phyloP scores from a whole-genome alignment of 2,113 vertebrate genomes.

The Poecile atricapillus region DNA sequence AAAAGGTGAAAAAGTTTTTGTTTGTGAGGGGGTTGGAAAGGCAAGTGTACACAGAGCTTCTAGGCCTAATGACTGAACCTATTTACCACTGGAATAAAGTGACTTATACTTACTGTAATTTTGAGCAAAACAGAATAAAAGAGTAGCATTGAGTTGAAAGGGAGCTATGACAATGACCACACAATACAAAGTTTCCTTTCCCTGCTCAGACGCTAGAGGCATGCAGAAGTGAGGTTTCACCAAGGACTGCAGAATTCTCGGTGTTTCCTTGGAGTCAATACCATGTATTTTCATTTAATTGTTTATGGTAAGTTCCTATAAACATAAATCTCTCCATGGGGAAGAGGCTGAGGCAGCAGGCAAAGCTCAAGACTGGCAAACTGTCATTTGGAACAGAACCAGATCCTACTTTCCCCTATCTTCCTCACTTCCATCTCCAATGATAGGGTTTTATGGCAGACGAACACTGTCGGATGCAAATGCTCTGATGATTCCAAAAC shows the following conservation, averaged over 20 bases:
- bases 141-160: accelerated
- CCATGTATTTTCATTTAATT: not conserved
- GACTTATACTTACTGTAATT: not conserved
- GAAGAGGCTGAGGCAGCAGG: not conserved
- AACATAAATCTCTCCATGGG: not conserved
- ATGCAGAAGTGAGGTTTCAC: not conserved
- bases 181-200: not conserved
- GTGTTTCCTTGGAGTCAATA: not conserved
- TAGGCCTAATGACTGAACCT: not conserved
- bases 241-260: not conserved
- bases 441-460: accelerated
- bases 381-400: not conserved
- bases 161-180: not conserved
- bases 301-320: not conserved
- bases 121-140: not conserved
- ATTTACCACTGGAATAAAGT: not conserved
- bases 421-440: not conserved
- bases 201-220: not conserved
- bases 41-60: accelerated
- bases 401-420: not conserved
- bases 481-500: not conserved
- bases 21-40: not conserved
- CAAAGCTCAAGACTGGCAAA: not conserved
- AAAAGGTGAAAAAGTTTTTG: not conserved
- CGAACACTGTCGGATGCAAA: not conserved